Conservation (phyloP, 2,113 vertebrate genomes). For the Calypte anna region DNA sequence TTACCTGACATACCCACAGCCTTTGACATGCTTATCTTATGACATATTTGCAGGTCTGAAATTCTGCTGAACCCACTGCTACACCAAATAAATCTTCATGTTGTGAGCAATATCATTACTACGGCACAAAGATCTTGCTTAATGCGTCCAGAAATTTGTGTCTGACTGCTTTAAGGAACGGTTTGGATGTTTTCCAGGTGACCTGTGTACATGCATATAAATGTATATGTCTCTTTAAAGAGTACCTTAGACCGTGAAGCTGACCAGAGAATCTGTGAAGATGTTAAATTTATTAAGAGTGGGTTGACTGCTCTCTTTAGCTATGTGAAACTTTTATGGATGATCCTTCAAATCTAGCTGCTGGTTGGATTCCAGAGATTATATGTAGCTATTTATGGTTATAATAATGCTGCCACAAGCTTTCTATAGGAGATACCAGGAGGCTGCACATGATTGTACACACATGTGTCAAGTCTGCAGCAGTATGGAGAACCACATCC, state of each 20-base stretch:
- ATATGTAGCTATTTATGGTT: conserved; percentile 34
- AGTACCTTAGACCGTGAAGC: neutral
- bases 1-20: conserved; percentile 44
- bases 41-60: conserved; percentile 60
- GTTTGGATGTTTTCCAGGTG: conserved; percentile 67
- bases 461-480: neutral
- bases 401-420: neutral
- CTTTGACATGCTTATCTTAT: conserved; percentile 63
- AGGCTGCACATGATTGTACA: neutral
- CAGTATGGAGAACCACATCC: neutral
- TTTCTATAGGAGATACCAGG: neutral
- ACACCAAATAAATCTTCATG: conserved; percentile 63
- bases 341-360: conserved; percentile 42
- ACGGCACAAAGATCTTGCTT: conserved; percentile 1
- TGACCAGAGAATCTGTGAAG: conserved; percentile 64
- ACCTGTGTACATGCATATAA: neutral
- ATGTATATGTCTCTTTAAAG: conserved; percentile 52
- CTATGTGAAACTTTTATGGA: conserved; percentile 55
- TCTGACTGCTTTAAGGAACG: conserved; percentile 35
- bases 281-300: conserved; percentile 65
- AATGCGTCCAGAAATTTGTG: conserved; percentile 30
- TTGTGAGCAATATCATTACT: conserved; percentile 10
- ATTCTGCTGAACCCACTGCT: conserved; percentile 14
- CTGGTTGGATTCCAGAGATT: conserved; percentile 44
- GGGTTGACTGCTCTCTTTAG: conserved; percentile 55